Evolutionary conservation across 1,140 invertebrate species (phyloP).

Genomic region (Macrobrachium nipponense): DNA sequence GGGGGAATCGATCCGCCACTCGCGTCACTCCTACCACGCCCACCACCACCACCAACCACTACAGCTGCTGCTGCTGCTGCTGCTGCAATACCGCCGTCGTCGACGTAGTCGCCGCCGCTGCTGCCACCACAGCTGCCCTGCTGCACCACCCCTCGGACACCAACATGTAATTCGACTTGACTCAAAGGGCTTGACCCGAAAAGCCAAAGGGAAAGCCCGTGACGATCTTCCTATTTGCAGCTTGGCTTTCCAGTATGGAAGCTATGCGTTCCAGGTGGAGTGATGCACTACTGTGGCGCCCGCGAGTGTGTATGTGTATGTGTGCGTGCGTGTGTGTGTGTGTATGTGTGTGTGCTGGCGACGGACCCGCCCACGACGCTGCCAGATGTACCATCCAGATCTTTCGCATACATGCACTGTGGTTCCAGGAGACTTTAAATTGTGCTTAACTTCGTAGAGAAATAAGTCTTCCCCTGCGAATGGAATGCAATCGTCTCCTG

Average conservation of each 20-base stretch:
- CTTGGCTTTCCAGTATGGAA: background rate
- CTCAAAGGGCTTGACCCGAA: background rate
- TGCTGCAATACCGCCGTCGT: slow-evolving; percentile 11
- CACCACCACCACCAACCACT: slow-evolving; percentile 38
- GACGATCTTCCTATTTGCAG: too few species aligned
- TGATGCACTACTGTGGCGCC: slow-evolving; percentile 42
- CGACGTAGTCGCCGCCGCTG: background rate
- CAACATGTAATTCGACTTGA: background rate
- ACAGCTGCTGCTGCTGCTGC: background rate
- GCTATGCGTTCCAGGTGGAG: slow-evolving; percentile 23
- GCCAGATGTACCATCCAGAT: slow-evolving; percentile 32
- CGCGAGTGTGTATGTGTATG: too few species aligned
- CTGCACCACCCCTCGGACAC: too few species aligned
- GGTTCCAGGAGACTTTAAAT: background rate
- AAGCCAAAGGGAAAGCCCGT: too few species aligned
- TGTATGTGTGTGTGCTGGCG: background rate
- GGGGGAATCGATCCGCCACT: slow-evolving; percentile 49
- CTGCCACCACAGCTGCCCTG: background rate
- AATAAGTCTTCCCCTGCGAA: background rate
- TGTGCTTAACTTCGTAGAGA: background rate
- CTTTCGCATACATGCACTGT: slow-evolving; percentile 9
- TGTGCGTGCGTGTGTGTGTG: too few species aligned
- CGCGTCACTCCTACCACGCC: slow-evolving; percentile 50
- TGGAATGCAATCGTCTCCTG: too few species aligned
- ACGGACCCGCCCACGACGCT: slow-evolving; percentile 32